Evolutionary conservation across 2,797 vertebrate genomes (phyloP).

Genomic region (Macroramphosus scolopax): DNA sequence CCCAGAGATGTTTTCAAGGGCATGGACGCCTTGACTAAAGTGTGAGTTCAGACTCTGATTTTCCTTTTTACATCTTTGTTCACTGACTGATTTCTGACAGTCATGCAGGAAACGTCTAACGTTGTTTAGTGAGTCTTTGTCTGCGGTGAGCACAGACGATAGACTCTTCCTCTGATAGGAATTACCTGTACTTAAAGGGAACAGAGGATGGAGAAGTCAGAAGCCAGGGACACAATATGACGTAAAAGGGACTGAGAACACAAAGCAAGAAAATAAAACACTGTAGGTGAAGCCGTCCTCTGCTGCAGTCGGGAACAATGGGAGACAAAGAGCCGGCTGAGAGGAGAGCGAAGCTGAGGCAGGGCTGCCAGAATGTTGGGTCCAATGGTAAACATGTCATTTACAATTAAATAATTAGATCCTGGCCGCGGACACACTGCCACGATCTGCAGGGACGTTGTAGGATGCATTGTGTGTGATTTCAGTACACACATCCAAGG

Average conservation of each 20-base stretch:
- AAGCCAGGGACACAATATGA: too few species aligned
- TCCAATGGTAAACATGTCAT: constrained; percentile 39
- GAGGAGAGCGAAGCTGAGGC: constrained; percentile 10
- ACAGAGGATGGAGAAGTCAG: too few species aligned
- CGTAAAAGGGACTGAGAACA: too few species aligned
- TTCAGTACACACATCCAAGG: constrained; percentile 35
- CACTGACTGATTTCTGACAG: too few species aligned
- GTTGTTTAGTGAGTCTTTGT: too few species aligned
- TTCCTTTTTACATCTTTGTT: constrained; percentile 18
- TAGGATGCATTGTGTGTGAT: constrained; percentile 9
- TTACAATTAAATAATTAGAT: too few species aligned
- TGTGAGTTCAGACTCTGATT: constrained; percentile 82
- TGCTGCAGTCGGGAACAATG: constrained; percentile 12
- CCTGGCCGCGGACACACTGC: constrained; percentile 9
- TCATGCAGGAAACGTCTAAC: too few species aligned
- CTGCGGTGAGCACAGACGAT: too few species aligned
- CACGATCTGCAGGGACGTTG: constrained; percentile 32
- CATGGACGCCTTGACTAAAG: constrained; percentile 94
- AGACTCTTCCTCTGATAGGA: too few species aligned
- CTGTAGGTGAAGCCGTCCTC: constrained; percentile 4
- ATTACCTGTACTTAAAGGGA: too few species aligned
- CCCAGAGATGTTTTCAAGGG: constrained; percentile 97
- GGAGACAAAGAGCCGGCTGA: constrained; percentile 1
- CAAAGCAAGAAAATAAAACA: too few species aligned
- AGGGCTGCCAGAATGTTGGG: constrained; percentile 20